Evolutionary conservation across 2,888 invertebrate genomes (phyloP).

Genomic region (Gnatocerus cornutus): DNA sequence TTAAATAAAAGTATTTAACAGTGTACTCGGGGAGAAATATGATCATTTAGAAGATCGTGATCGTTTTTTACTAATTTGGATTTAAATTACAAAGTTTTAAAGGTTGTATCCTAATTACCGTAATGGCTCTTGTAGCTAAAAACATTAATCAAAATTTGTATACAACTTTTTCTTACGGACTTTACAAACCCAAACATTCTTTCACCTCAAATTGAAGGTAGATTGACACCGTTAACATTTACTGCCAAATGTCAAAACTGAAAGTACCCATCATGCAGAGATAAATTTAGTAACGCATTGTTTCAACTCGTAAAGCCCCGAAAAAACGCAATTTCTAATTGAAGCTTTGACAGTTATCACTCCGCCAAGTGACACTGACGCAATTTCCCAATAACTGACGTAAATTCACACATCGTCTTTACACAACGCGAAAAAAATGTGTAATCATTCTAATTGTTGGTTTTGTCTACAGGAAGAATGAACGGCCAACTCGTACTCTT

Average conservation of each 20-base stretch:
- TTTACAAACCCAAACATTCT: neutral
- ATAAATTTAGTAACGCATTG: neutral
- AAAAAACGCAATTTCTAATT: neutral
- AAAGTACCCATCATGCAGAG: neutral
- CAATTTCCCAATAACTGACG: conserved; percentile 26
- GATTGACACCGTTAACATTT: conserved; percentile 9
- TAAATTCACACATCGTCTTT: conserved; percentile 29
- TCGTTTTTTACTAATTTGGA: too few relatives aligned
- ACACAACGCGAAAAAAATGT: conserved; percentile 2
- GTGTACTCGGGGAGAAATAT: too few relatives aligned
- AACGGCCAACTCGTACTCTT: conserved; percentile 69
- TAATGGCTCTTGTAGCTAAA: too few relatives aligned
- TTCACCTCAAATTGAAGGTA: neutral
- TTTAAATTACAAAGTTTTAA: too few relatives aligned
- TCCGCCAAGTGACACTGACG: neutral
- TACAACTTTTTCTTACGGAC: too few relatives aligned
- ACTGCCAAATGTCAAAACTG: conserved; percentile 4
- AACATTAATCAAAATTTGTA: too few relatives aligned
- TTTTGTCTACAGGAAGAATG: conserved; percentile 66
- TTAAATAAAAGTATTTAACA: too few relatives aligned
- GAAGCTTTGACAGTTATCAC: conserved; percentile 1
- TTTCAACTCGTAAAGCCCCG: neutral
- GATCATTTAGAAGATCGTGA: too few relatives aligned
- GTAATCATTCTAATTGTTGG: conserved; percentile 52
- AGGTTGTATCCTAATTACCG: too few relatives aligned